These are phyloP conservation scores for Lasioglossum villosulum DNA, from an alignment of 2,888 invertebrate genomes.

Conservation along the genomic window DNA sequence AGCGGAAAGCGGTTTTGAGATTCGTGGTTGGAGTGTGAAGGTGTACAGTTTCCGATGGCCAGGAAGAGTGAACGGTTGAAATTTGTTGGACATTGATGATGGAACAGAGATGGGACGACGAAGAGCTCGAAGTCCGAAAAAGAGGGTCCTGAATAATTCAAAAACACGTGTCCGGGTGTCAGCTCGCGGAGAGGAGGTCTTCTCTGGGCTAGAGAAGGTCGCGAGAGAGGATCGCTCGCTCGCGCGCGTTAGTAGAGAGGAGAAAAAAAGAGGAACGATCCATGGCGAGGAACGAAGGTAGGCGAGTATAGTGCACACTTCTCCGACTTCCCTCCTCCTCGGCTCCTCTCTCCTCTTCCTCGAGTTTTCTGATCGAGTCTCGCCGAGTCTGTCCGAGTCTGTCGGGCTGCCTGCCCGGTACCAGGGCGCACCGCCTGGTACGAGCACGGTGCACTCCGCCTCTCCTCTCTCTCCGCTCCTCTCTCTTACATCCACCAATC, in stretches of 20 bases:
- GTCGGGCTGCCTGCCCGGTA: conserved; percentile 71
- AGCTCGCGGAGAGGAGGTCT: not conserved
- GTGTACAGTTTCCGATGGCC: not conserved
- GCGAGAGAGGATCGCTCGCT: conserved; percentile 51
- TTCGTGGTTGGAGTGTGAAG: not conserved
- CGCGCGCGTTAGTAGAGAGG: not conserved
- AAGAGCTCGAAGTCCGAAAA: not conserved
- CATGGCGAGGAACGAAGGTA: conserved; percentile 11
- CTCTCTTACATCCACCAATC: conserved; percentile 15
- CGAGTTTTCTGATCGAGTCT: conserved; percentile 48
- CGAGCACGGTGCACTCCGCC: conserved; percentile 78
- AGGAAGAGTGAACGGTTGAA: not conserved
- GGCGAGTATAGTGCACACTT: conserved; percentile 31
- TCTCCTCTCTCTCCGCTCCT: conserved; percentile 52
- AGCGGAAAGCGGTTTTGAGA: not conserved
- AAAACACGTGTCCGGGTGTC: conserved; percentile 12
- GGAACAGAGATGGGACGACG: not conserved
- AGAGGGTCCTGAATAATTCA: conserved; percentile 20
- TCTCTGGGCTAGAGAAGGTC: conserved; percentile 53
- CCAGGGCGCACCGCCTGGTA: conserved; percentile 83
- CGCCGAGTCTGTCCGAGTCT: conserved; percentile 53
- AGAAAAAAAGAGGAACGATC: not conserved
- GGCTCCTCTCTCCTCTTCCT: conserved; percentile 34
- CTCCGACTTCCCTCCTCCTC: conserved; percentile 45
- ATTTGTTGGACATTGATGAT: not conserved